Conservation (phyloP, 1,140 invertebrate species). For the Dendroctonus valens region DNA sequence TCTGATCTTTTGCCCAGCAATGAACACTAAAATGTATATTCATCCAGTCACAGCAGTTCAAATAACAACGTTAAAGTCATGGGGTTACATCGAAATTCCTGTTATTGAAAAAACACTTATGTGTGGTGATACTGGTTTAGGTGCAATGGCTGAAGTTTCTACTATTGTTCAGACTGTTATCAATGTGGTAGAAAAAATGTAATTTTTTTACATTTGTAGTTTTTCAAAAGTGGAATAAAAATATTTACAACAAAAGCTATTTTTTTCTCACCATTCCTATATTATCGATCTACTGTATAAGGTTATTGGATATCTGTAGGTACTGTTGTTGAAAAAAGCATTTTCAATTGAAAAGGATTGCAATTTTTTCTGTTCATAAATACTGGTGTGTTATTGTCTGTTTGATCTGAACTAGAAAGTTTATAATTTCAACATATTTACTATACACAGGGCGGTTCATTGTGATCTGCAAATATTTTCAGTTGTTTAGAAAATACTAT, state of each 20-base stretch:
- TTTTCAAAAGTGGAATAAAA: neutral
- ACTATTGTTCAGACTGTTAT: slow-evolving; percentile 63
- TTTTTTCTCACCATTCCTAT: neutral
- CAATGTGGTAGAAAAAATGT: neutral
- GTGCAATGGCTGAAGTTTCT: slow-evolving; percentile 90
- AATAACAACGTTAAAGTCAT: slow-evolving; percentile 70
- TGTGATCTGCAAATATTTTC: no score
- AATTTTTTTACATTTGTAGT: slow-evolving; percentile 15
- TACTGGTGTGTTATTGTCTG: no score
- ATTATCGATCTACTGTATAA: no score
- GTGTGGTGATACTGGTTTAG: slow-evolving; percentile 91
- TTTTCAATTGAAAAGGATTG: no score
- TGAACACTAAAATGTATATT: slow-evolving; percentile 98
- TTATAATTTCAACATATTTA: no score
- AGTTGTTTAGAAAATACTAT: no score
- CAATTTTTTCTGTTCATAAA: no score
- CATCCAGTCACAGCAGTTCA: slow-evolving; percentile 88
- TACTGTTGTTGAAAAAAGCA: no score
- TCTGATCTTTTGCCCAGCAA: slow-evolving; percentile 93
- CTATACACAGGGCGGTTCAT: no score
- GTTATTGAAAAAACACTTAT: slow-evolving; percentile 87
- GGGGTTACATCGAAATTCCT: slow-evolving; percentile 85
- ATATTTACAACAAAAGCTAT: neutral
- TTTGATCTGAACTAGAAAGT: no score
- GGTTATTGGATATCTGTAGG: no score